Evolutionary conservation across 2,888 invertebrate genomes (phyloP).

Genomic region (Aphodius granarius): DNA sequence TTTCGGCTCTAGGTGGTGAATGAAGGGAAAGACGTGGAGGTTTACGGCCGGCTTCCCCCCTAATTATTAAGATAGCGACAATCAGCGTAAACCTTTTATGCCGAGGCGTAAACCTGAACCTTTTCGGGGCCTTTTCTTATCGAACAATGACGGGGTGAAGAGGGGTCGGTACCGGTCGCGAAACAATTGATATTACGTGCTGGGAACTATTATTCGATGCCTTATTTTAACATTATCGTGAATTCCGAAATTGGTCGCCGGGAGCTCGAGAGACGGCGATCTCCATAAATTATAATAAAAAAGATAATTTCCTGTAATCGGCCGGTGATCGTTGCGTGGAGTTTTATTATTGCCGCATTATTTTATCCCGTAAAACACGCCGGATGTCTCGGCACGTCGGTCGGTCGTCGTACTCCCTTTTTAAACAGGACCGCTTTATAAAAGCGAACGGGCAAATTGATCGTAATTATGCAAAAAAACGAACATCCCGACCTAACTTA

Average conservation of each 20-base stretch:
- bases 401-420: not conserved
- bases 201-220: not conserved
- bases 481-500: not conserved
- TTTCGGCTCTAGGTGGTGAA: slow-evolving; percentile 35
- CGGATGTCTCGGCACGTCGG: not conserved
- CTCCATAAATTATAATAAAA: slow-evolving; percentile 55
- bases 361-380: not conserved
- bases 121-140: not conserved
- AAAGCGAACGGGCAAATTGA: slow-evolving; percentile 13
- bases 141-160: not conserved
- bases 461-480: slow-evolving; percentile 6
- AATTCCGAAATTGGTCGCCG: slow-evolving; percentile 19
- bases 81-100: slow-evolving; percentile 46
- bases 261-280: slow-evolving; percentile 40
- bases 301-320: slow-evolving; percentile 43
- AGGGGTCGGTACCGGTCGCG: not conserved
- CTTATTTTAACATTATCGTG: not conserved
- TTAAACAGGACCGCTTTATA: slow-evolving; percentile 6
- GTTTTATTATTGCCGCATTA: not conserved
- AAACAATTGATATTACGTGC: not conserved
- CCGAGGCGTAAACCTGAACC: slow-evolving; percentile 10
- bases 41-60: slow-evolving; percentile 42
- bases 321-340: slow-evolving; percentile 32
- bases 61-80: slow-evolving; percentile 45
- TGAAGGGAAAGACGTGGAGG: no score